Percentiles rank a stretch among this genome's conserved stretches.
Conservation (phyloP, 37 sponge, comb jelly and placozoan species). For the Chondrosia reniformis region DNA sequence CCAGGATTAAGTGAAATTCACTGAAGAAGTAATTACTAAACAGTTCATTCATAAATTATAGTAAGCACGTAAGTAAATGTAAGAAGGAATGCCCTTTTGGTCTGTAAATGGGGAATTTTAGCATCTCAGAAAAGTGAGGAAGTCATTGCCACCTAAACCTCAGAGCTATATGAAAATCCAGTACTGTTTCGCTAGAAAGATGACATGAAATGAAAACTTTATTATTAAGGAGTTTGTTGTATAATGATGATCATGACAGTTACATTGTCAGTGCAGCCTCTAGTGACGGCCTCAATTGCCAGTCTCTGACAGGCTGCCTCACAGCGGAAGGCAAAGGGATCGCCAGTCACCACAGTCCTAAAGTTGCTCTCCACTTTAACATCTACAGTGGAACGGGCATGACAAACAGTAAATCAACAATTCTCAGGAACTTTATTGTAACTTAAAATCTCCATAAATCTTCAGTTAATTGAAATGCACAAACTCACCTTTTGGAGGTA, state of each 20-base stretch:
- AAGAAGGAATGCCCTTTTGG: too few species aligned
- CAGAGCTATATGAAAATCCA: too few species aligned
- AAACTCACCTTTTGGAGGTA: slow-evolving; percentile 3
- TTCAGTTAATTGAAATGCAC: not conserved
- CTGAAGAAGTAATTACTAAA: too few species aligned
- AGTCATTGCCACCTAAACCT: too few species aligned
- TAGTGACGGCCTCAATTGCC: slow-evolving; percentile 76
- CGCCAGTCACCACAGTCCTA: slow-evolving; percentile 18
- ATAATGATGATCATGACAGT: slow-evolving; percentile 70
- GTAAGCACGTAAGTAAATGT: too few species aligned
- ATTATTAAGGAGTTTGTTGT: not conserved
- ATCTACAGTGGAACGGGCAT: slow-evolving; percentile 1
- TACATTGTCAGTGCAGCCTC: slow-evolving; percentile 83
- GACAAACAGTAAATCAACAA: not conserved
- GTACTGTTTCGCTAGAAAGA: too few species aligned
- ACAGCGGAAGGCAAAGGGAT: slow-evolving; percentile 32
- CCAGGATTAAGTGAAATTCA: too few species aligned
- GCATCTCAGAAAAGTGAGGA: too few species aligned
- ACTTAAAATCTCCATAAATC: not conserved
- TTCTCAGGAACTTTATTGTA: too few species aligned
- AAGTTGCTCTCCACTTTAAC: slow-evolving; percentile 36
- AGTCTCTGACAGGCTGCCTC: slow-evolving; percentile 67
- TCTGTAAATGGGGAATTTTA: too few species aligned
- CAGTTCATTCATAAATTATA: too few species aligned
- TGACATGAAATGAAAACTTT: too few species aligned